phyloP scores from a whole-genome alignment of 2,888 invertebrate genomes.

The Conus canariensis region DNA sequence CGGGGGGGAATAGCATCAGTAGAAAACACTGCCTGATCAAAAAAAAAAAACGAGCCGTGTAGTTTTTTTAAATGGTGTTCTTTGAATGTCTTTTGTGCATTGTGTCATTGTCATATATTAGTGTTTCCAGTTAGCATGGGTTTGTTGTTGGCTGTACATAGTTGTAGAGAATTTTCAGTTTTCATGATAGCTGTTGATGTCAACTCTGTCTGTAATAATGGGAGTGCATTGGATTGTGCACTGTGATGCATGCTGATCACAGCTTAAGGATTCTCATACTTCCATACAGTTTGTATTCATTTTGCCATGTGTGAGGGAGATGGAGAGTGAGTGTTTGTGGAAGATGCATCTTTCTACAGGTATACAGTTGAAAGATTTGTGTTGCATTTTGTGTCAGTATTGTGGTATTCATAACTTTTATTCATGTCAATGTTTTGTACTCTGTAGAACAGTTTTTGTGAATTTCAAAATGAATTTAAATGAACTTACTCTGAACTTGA shows the following conservation, averaged over 20 bases:
- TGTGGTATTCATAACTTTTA: no score
- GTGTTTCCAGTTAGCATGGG: conserved; percentile 8
- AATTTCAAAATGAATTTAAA: no score
- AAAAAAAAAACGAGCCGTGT: not conserved
- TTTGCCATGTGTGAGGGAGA: no score
- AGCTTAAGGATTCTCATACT: not conserved
- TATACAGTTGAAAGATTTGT: no score
- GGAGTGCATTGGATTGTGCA: not conserved
- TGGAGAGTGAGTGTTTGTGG: no score
- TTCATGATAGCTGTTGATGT: not conserved
- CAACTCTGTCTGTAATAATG: not conserved
- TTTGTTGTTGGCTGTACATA: not conserved
- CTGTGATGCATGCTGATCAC: not conserved
- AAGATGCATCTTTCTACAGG: no score
- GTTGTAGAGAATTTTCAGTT: not conserved
- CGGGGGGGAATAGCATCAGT: no score
- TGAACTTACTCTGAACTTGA: no score
- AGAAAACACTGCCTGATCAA: not conserved
- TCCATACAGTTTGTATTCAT: not conserved
- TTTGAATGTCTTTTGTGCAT: not conserved
- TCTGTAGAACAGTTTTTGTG: no score
- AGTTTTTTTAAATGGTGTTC: not conserved
- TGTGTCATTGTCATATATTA: not conserved
- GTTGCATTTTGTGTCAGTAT: no score
- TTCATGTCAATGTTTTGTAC: no score